Conservation (phyloP, 2,113 vertebrate species). For the Potamarius usumacintae region DNA sequence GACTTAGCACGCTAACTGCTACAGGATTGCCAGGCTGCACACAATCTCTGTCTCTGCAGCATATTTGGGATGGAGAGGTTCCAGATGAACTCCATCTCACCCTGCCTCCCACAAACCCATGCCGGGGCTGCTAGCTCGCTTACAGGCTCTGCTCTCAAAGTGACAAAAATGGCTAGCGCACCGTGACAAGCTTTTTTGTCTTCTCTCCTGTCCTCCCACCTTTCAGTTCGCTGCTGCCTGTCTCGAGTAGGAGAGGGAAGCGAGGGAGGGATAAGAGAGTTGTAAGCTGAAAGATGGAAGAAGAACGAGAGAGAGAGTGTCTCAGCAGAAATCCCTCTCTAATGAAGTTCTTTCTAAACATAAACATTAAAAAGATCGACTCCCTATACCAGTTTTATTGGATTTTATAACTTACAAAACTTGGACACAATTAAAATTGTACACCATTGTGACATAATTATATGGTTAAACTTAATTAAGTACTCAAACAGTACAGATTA, state of each 20-base stretch:
- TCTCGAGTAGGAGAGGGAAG: conserved; percentile 30
- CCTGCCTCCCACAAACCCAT: conserved; percentile 61
- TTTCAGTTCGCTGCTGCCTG: conserved; percentile 42
- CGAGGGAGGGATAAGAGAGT: conserved; percentile 35
- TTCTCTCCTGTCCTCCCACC: conserved; percentile 45
- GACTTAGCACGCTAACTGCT: conserved; percentile 17
- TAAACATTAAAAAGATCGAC: neutral
- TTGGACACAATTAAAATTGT: neutral
- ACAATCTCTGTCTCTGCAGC: conserved; percentile 39
- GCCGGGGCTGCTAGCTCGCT: conserved; percentile 44
- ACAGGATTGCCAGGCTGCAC: conserved; percentile 42
- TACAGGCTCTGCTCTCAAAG: conserved; percentile 57
- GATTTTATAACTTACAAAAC: neutral
- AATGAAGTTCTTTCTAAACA: conserved; percentile 54
- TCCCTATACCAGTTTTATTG: neutral
- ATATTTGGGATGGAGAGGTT: conserved; percentile 38
- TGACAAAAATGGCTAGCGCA: conserved; percentile 65
- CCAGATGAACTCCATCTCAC: conserved; percentile 72
- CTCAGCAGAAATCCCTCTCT: conserved; percentile 54
- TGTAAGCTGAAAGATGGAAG: conserved; percentile 19
- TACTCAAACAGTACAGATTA: neutral
- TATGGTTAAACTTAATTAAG: too few relatives aligned
- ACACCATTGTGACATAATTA: neutral
- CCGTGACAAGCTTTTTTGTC: conserved; percentile 59
- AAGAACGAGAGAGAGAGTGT: conserved; percentile 18